These are phyloP conservation scores for Nerophis lumbriciformis DNA, from an alignment of 2,113 vertebrate genomes.

Conservation along the genomic window DNA sequence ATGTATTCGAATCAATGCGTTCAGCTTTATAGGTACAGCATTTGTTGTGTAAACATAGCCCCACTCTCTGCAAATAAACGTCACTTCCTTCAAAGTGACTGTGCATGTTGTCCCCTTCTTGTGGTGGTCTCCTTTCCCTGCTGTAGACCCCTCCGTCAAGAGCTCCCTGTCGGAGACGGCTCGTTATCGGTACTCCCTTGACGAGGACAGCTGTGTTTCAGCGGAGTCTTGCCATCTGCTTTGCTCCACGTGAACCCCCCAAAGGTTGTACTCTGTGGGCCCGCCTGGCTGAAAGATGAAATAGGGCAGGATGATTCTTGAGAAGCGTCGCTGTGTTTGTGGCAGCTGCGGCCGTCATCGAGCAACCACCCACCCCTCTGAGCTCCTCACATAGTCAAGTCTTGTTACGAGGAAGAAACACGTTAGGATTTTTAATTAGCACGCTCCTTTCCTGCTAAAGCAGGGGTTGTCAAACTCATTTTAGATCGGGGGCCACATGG, in stretches of 20 bases:
- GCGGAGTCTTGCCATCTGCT: constrained; percentile 62
- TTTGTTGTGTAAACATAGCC: neutral
- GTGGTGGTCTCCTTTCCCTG: neutral
- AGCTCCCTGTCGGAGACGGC: constrained; percentile 11
- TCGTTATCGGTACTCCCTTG: constrained; percentile 31
- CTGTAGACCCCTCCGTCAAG: neutral
- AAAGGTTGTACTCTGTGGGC: constrained; percentile 52
- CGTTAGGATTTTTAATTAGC: constrained; percentile 10
- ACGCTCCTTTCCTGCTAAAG: constrained; percentile 6
- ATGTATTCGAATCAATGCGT: too few species aligned
- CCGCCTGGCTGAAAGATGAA: constrained; percentile 47
- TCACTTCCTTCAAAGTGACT: constrained; percentile 8
- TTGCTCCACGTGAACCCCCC: constrained; percentile 25
- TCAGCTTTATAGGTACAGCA: too few species aligned
- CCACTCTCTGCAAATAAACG: neutral
- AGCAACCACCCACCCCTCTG: neutral
- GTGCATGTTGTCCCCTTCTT: constrained; percentile 21
- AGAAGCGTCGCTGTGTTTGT: constrained; percentile 13
- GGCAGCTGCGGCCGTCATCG: constrained; percentile 16
- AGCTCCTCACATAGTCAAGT: neutral
- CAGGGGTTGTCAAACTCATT: neutral
- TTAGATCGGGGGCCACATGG: too few species aligned
- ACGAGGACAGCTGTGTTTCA: constrained; percentile 32
- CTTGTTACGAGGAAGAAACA: constrained; percentile 6
- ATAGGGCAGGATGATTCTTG: constrained; percentile 48